phyloP scores from a whole-genome alignment of 1,140 invertebrate genomes.

The Proales similis region DNA sequence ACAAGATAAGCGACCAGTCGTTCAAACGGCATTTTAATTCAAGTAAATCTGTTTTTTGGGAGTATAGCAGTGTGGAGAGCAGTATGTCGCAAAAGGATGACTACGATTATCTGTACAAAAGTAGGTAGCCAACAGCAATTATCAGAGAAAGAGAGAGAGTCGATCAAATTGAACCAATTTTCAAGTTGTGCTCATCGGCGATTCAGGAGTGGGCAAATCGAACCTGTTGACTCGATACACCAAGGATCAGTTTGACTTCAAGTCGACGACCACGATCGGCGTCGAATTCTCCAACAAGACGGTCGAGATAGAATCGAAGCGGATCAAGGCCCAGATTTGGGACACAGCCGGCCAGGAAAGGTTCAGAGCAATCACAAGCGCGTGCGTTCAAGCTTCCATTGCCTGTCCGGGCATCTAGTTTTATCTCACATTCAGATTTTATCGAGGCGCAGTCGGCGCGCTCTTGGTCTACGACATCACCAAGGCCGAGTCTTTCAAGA shows the following conservation, averaged over 20 bases:
- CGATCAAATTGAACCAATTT: constrained; percentile 41
- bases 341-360: constrained; percentile 85
- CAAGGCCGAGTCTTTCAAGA: constrained; percentile 91
- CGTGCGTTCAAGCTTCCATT: constrained; percentile 86
- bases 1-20: too few relatives aligned
- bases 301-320: constrained; percentile 51
- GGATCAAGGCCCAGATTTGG: constrained; percentile 71
- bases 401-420: constrained; percentile 47
- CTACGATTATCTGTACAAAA: constrained; percentile 99
- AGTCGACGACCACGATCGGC: constrained; percentile 99
- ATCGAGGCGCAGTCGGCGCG: constrained; percentile 78
- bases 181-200: constrained; percentile 96
- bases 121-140: constrained; percentile 58
- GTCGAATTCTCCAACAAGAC: constrained; percentile 92
- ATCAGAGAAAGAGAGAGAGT: background rate
- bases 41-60: too few relatives aligned
- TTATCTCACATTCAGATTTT: constrained; percentile 39
- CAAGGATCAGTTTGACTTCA: constrained; percentile 99
- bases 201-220: constrained; percentile 98
- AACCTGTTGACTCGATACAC: constrained; percentile 97
- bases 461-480: constrained; percentile 85
- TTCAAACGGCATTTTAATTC: too few relatives aligned
- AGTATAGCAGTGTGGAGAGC: too few relatives aligned
- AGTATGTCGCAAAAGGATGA: too few relatives aligned
- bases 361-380: constrained; percentile 78